Evolutionary conservation across 2,888 invertebrate genomes (phyloP), one percentile per base, ranked within the genome.

Genomic region (Leptinotarsa haldemani): DNA sequence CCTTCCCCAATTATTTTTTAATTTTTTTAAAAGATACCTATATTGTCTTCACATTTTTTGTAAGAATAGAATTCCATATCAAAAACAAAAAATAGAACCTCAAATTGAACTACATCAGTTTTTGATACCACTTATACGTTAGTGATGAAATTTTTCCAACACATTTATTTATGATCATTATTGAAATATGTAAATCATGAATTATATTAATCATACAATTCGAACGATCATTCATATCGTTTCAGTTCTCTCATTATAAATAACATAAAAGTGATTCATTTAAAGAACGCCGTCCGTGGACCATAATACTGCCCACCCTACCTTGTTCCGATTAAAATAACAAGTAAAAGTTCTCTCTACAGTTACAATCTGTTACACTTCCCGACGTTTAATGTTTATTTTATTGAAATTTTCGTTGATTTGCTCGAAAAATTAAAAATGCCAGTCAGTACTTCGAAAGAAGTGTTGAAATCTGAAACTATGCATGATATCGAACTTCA

Each of bases 401-500:
- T 63, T 53, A 61, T 68, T 52, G 46, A 68, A 56, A 71, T 65
- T 65, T 71, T 58, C n/a, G n/a, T 53, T 13, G 30, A 53, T 71
- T 71, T 68, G 20, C 63, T n/a, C 52, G 30, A 72, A 67, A 67
- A 61, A 0, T 67, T 68, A 15, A 52, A 52, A 67, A 68, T 72
- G n/a, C 68, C 9, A 30, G 68, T 56, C 68, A 56, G 16, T 20
- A 56, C 68, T 30, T 46, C 67, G n/a, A 61, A 9, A 18, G n/a
- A 18, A 46, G 56, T 48, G 66, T 65, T 64, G 52, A 58, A 70
- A 74, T 25, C 50, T n/a, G 63, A 48, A 20, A 67, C 58, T 66
- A 65, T 66, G 47, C 69, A 65, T 65, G 74, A 50, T 72, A 63
- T 52, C 64, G 72, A 72, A 72, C 72, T 72, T 68, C 68, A n/a